Conservation (phyloP, 2,113 vertebrate genomes). For the Marcusenius ussheri region DNA sequence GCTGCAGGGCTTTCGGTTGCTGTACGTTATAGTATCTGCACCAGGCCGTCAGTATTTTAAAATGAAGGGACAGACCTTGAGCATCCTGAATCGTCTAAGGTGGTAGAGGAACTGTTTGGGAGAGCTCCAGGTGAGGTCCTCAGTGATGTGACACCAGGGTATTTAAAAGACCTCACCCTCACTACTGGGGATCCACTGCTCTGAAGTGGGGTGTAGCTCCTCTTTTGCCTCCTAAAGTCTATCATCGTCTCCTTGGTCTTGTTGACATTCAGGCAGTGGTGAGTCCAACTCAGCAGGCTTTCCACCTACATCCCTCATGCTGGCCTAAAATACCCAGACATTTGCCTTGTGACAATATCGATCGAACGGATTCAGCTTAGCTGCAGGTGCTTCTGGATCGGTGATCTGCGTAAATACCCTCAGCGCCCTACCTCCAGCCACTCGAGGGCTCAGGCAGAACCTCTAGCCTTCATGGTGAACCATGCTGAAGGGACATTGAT, state of each 20-base stretch:
- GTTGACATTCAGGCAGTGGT: neutral
- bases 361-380: neutral
- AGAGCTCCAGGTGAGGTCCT: too few relatives aligned
- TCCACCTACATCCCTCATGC: neutral
- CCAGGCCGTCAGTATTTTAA: neutral
- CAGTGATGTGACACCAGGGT: too few relatives aligned
- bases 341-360: neutral
- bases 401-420: neutral
- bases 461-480: neutral
- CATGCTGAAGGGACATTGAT: neutral
- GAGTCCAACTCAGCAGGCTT: neutral
- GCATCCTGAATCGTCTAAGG: neutral
- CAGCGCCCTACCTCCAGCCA: neutral
- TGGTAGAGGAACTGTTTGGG: neutral
- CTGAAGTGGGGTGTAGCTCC: neutral
- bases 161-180: neutral
- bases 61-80: neutral
- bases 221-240: neutral
- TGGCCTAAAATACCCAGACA: neutral
- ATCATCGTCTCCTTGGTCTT: neutral
- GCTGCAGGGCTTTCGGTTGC: neutral
- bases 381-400: neutral
- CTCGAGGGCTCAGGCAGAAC: neutral
- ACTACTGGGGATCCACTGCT: neutral
- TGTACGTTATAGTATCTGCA: neutral